These are phyloP conservation scores for Helicolenus hilgendorfi DNA, from an alignment of 2,797 vertebrate species.

Conservation along the genomic window DNA sequence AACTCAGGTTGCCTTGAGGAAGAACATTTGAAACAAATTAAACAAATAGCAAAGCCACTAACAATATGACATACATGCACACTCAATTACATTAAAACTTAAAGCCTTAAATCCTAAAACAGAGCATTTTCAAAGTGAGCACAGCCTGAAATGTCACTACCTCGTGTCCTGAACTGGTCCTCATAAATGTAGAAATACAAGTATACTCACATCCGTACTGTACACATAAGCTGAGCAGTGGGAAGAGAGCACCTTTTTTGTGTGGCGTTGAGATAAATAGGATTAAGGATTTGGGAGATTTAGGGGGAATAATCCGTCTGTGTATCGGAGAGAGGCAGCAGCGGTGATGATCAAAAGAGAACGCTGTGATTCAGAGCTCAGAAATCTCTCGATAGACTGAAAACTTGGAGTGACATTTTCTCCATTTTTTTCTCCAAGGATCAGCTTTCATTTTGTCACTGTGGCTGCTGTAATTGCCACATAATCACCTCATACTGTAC, in stretches of 20 bases:
- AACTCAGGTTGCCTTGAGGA: background rate
- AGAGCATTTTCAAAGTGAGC: conserved; percentile 7
- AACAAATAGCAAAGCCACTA: background rate
- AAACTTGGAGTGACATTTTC: conserved; percentile 77
- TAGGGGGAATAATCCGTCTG: conserved; percentile 85
- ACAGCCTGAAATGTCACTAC: conserved; percentile 8
- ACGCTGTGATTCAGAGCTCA: conserved; percentile 74
- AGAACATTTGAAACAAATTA: background rate
- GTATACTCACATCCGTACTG: conserved; percentile 58
- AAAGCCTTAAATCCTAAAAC: conserved; percentile 8
- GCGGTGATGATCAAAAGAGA: conserved; percentile 83
- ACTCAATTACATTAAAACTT: background rate
- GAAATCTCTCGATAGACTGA: conserved; percentile 68
- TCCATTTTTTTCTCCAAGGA: conserved; percentile 62
- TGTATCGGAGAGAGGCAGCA: conserved; percentile 82
- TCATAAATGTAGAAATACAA: conserved; percentile 45
- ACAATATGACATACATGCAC: background rate
- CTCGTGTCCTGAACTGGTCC: conserved; percentile 31
- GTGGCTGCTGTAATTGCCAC: conserved; percentile 81
- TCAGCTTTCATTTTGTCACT: conserved; percentile 72
- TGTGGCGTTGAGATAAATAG: conserved; percentile 87
- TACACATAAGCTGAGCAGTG: conserved; percentile 77
- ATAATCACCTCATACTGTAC: conserved; percentile 82
- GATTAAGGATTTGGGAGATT: conserved; percentile 90
- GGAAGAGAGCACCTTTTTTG: conserved; percentile 83